Evolutionary conservation across 1,140 invertebrate species (phyloP).

Genomic region (Neodiprion pinetum): DNA sequence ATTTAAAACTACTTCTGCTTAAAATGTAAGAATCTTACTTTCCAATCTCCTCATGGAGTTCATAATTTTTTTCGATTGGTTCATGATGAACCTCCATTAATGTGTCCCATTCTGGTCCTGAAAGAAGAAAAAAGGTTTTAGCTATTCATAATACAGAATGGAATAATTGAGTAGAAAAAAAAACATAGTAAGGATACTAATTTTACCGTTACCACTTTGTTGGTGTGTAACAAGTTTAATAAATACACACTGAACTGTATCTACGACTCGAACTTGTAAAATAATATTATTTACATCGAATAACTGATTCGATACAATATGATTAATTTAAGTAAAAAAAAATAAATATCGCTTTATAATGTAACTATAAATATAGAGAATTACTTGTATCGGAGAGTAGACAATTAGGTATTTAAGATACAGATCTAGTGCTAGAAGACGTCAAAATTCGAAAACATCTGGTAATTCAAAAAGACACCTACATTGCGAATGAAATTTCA

Average conservation of each 20-base stretch:
- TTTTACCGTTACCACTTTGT: no score
- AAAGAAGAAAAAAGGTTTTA: slow-evolving; percentile 13
- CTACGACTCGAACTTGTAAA: slow-evolving; percentile 2
- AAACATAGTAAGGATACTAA: slow-evolving; percentile 3
- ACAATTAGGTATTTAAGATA: not conserved
- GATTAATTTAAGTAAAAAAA: slow-evolving; percentile 9
- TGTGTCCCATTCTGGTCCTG: slow-evolving; percentile 55
- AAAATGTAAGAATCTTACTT: slow-evolving; percentile 58
- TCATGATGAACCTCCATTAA: slow-evolving; percentile 67
- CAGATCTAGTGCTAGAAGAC: not conserved
- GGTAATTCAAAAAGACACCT: slow-evolving; percentile 34
- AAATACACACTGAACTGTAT: not conserved
- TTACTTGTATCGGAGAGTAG: not conserved
- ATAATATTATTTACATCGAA: slow-evolving; percentile 11
- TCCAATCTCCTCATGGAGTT: slow-evolving; percentile 68
- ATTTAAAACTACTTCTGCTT: no score
- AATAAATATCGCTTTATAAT: slow-evolving; percentile 12
- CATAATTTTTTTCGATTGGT: slow-evolving; percentile 67
- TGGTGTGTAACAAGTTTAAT: slow-evolving; percentile 18
- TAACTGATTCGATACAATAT: not conserved
- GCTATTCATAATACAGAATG: slow-evolving; percentile 7
- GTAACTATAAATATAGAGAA: not conserved
- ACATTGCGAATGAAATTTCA: slow-evolving; percentile 19
- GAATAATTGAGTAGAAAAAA: slow-evolving; percentile 13
- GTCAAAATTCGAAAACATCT: slow-evolving; percentile 43